Evolutionary conservation across 2,797 vertebrate genomes (phyloP).

Genomic region (Anguilla anguilla): DNA sequence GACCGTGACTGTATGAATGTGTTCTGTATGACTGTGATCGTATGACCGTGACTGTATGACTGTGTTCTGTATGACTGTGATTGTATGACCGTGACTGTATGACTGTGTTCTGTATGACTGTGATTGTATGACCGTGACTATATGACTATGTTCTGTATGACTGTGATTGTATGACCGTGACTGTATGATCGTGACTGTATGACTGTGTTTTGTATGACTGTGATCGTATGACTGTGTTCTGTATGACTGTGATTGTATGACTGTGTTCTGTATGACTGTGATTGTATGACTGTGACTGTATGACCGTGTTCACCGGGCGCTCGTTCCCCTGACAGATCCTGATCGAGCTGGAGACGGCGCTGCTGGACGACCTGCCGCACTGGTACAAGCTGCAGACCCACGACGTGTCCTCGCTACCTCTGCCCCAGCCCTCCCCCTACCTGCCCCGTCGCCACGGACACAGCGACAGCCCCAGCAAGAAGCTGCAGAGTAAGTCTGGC

Average conservation of each 20-base stretch:
- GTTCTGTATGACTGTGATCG: background rate
- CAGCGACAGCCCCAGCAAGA: constrained; percentile 92
- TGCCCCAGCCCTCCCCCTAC: constrained; percentile 87
- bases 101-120: background rate
- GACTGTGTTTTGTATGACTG: background rate
- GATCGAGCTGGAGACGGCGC: constrained; percentile 94
- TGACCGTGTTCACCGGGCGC: background rate
- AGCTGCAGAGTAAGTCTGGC: constrained; percentile 91
- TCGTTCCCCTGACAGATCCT: constrained; percentile 77
- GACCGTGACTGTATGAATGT: no score
- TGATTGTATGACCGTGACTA: background rate
- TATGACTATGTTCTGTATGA: background rate
- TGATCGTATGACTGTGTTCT: no score
- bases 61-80: no score
- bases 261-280: no score
- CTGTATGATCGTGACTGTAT: background rate
- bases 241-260: no score
- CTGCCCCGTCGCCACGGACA: constrained; percentile 88
- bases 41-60: no score
- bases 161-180: background rate
- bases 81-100: background rate
- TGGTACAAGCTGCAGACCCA: constrained; percentile 92
- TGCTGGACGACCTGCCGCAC: constrained; percentile 93
- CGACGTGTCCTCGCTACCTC: constrained; percentile 87
- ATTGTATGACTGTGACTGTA: background rate